These are phyloP conservation scores for Ormia ochracea DNA, from an alignment of 2,888 invertebrate species.

Conservation along the genomic window DNA sequence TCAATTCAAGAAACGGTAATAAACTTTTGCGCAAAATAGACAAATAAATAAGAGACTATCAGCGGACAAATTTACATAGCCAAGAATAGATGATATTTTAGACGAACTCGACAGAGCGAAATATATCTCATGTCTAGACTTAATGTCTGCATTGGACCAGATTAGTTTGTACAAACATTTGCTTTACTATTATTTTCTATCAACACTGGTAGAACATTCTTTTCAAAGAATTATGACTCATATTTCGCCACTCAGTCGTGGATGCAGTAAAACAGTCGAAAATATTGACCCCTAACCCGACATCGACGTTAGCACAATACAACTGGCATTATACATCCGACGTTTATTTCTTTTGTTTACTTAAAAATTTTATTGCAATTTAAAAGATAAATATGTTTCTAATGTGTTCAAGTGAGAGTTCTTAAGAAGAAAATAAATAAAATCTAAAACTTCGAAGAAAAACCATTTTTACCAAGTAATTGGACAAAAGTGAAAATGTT, in stretches of 20 bases:
- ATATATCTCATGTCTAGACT: neutral
- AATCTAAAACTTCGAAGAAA: neutral
- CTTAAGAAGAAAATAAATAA: neutral
- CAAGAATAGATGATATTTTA: slow-evolving; percentile 3
- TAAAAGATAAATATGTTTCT: neutral
- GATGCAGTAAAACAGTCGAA: too few relatives aligned
- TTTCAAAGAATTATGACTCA: too few relatives aligned
- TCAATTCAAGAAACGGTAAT: too few relatives aligned
- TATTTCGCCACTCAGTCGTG: too few relatives aligned
- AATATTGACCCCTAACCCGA: too few relatives aligned
- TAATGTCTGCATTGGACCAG: neutral
- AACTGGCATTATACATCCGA: too few relatives aligned
- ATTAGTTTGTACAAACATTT: neutral
- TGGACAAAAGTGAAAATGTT: neutral
- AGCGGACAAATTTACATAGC: neutral
- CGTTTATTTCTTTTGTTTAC: too few relatives aligned
- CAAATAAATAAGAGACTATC: neutral
- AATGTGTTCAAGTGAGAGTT: neutral
- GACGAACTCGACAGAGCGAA: slow-evolving; percentile 1
- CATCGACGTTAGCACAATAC: too few relatives aligned
- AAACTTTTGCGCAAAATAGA: too few relatives aligned
- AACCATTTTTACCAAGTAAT: neutral
- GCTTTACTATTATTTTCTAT: too few relatives aligned
- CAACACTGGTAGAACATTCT: too few relatives aligned
- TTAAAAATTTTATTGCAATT: too few relatives aligned